These are phyloP conservation scores for Chondrilla cf. caribensis DNA, from an alignment of 37 sponge, comb jelly and placozoan species.

Conservation along the genomic window DNA sequence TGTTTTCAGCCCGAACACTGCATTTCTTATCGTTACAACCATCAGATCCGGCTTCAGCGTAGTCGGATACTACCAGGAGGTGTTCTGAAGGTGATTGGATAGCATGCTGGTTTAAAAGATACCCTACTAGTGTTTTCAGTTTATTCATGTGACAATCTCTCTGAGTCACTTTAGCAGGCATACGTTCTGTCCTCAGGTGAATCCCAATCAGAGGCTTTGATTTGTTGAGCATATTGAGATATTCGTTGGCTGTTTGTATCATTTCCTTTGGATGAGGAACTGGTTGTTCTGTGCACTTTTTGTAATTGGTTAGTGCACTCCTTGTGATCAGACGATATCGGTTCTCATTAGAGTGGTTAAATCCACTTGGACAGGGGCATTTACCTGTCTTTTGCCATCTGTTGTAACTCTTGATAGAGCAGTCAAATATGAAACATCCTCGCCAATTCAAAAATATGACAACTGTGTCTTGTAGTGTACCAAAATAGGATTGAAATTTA, in stretches of 20 bases:
- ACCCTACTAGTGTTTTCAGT: no score
- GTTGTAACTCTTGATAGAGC: background rate
- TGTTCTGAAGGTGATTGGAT: no score
- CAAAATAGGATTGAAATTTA: background rate
- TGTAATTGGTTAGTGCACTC: background rate
- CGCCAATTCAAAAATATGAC: conserved; percentile 10
- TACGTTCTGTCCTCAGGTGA: conserved; percentile 40
- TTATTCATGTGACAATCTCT: no score
- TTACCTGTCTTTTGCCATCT: background rate
- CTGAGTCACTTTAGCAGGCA: no score
- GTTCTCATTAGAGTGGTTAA: background rate
- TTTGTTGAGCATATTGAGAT: background rate
- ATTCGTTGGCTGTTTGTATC: background rate
- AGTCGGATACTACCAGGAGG: no score
- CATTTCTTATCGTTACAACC: no score
- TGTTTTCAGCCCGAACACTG: no score
- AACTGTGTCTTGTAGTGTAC: no score
- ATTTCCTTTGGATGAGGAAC: background rate
- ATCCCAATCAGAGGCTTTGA: conserved; percentile 17
- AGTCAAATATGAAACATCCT: conserved; percentile 12
- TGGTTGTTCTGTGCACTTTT: background rate
- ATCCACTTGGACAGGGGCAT: background rate
- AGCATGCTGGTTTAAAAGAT: no score
- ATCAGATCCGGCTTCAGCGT: no score
- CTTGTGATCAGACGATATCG: background rate